Conservation (phyloP, 2,797 vertebrate genomes). For the Parauchenoglanis ngamensis region DNA sequence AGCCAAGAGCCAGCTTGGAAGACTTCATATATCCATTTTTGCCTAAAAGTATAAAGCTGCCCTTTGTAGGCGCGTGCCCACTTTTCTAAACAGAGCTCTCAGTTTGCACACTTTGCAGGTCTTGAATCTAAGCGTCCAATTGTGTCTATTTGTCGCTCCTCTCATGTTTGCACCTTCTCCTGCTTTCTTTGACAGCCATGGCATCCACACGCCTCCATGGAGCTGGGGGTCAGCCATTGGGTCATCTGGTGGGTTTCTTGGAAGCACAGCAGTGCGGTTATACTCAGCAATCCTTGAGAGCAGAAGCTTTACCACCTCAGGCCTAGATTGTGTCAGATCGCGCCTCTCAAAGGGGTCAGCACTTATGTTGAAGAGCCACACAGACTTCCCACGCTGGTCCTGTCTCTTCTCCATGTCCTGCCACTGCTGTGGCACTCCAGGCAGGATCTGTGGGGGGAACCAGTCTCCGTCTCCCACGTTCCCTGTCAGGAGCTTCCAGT, state of each 20-base stretch:
- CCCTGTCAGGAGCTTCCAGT: slow-evolving; percentile 93
- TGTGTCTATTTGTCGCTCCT: slow-evolving; percentile 26
- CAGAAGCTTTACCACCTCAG: slow-evolving; percentile 85
- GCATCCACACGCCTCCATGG: slow-evolving; percentile 89
- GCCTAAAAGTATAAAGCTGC: slow-evolving; percentile 65
- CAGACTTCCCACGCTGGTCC: slow-evolving; percentile 79
- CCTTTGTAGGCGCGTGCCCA: slow-evolving; percentile 71
- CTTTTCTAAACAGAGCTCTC: slow-evolving; percentile 73
- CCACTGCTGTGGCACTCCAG: slow-evolving; percentile 77
- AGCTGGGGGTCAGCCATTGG: slow-evolving; percentile 88
- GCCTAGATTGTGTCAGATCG: slow-evolving; percentile 80
- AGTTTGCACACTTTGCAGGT: slow-evolving; percentile 73
- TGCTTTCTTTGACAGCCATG: slow-evolving; percentile 80
- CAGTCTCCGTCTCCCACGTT: slow-evolving; percentile 90
- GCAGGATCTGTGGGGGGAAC: slow-evolving; percentile 86
- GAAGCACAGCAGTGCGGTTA: slow-evolving; percentile 85
- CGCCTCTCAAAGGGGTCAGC: slow-evolving; percentile 88
- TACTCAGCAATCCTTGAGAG: slow-evolving; percentile 82
- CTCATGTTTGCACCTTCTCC: slow-evolving; percentile 66
- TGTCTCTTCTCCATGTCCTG: slow-evolving; percentile 82
- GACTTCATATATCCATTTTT: slow-evolving; percentile 13
- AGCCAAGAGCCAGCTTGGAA: background rate
- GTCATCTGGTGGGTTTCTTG: slow-evolving; percentile 87
- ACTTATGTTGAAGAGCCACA: slow-evolving; percentile 92
- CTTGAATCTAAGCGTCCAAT: slow-evolving; percentile 60